These are phyloP conservation scores for Chaetogeoica ovagalla DNA, from an alignment of 2,888 invertebrate species.

Conservation along the genomic window DNA sequence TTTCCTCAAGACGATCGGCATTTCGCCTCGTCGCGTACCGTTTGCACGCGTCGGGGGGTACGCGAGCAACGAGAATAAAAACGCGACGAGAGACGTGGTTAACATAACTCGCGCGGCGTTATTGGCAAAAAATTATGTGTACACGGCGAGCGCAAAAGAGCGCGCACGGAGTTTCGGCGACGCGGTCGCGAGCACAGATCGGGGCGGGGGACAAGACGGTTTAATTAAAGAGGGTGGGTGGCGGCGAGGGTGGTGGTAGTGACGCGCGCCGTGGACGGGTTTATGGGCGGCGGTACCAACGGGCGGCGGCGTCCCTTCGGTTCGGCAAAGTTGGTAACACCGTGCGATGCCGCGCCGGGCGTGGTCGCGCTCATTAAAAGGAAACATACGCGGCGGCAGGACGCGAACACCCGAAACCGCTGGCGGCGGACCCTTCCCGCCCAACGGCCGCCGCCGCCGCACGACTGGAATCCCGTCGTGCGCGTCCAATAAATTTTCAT, in stretches of 20 bases:
- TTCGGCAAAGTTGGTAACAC: slow-evolving; percentile 39
- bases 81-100: too few relatives aligned
- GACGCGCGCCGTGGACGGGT: not conserved
- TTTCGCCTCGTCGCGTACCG: too few relatives aligned
- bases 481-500: slow-evolving; percentile 51
- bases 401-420: slow-evolving; percentile 46
- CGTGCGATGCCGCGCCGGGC: slow-evolving; percentile 27
- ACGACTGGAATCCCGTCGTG: slow-evolving; percentile 45
- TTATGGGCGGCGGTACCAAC: not conserved
- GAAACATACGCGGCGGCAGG: slow-evolving; percentile 26
- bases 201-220: not conserved
- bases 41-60: too few relatives aligned
- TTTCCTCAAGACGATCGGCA: too few relatives aligned
- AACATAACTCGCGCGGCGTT: too few relatives aligned
- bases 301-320: not conserved
- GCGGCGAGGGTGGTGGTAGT: not conserved
- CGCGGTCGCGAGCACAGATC: not conserved
- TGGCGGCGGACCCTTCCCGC: slow-evolving; percentile 19
- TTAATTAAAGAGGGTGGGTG: slow-evolving; percentile 17
- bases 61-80: too few relatives aligned
- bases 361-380: slow-evolving; percentile 51
- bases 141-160: not conserved
- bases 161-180: too few relatives aligned
- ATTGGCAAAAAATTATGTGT: too few relatives aligned
- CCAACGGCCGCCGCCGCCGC: not conserved